phyloP scores from a whole-genome alignment of 2,113 vertebrate genomes.

The Upupa epops region DNA sequence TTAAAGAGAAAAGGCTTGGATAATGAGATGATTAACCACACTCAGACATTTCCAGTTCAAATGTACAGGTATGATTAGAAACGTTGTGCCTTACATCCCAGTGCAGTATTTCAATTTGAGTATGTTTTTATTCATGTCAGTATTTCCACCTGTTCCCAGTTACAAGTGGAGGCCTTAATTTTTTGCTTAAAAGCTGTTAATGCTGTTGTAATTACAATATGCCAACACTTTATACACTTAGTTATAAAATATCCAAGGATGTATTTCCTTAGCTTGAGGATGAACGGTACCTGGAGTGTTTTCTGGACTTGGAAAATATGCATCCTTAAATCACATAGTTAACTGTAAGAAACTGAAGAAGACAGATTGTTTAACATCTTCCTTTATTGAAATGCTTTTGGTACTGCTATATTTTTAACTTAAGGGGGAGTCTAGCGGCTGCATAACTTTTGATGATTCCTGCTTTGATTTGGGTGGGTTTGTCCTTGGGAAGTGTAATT shows the following conservation, averaged over 20 bases:
- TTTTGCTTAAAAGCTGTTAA: not conserved
- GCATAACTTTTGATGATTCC: conserved; percentile 45
- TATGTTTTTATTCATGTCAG: not conserved
- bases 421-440: conserved; percentile 16
- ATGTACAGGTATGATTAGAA: conserved; percentile 12
- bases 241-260: conserved; percentile 1
- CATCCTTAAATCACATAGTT: not conserved
- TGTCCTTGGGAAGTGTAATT: conserved; percentile 79
- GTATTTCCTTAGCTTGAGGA: not conserved
- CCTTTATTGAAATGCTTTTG: conserved; percentile 22
- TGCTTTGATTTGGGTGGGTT: conserved; percentile 78
- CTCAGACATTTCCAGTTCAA: conserved; percentile 20
- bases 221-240: not conserved
- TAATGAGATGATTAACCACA: conserved; percentile 34
- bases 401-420: conserved; percentile 47
- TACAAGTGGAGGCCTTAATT: conserved; percentile 13
- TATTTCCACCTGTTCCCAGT: not conserved
- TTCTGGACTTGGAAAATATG: conserved; percentile 8
- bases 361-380: conserved; percentile 25
- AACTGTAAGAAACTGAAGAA: conserved; percentile 27
- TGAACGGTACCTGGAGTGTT: not conserved
- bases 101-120: not conserved
- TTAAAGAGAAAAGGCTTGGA: conserved; percentile 9
- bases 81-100: conserved; percentile 4
- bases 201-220: not conserved